Percentiles rank a stretch among this genome's conserved stretches.
These are phyloP conservation scores for Agrenia bidenticulata DNA, from an alignment of 2,888 invertebrate genomes.

Conservation along the genomic window DNA sequence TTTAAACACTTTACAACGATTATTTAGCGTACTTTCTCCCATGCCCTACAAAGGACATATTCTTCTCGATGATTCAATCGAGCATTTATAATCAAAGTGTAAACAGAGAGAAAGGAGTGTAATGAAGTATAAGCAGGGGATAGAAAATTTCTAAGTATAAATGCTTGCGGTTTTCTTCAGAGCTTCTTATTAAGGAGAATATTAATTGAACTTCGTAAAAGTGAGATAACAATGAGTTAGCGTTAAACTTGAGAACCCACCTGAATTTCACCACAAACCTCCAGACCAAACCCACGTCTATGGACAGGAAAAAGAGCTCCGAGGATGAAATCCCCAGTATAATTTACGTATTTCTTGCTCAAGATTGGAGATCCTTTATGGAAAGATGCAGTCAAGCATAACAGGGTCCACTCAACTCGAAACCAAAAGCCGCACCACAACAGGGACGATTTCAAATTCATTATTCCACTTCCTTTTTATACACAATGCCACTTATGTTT, in stretches of 20 bases:
- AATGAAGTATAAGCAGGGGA: too few species aligned
- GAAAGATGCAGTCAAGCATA: background rate
- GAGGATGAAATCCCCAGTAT: conserved; percentile 64
- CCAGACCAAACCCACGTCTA: conserved; percentile 58
- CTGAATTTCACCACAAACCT: conserved; percentile 55
- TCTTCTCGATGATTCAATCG: background rate
- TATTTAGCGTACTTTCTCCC: too few species aligned
- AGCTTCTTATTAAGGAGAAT: too few species aligned
- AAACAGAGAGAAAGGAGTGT: too few species aligned
- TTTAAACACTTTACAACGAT: too few species aligned
- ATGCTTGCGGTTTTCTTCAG: too few species aligned
- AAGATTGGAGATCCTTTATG: background rate
- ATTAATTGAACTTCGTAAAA: too few species aligned
- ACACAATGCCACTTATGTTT: background rate
- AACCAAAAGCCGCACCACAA: background rate
- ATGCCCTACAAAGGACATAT: background rate
- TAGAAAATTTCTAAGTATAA: too few species aligned
- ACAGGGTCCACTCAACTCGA: conserved; percentile 5
- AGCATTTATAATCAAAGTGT: too few species aligned
- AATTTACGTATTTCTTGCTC: conserved; percentile 44
- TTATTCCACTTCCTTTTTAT: background rate
- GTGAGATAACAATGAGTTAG: too few species aligned
- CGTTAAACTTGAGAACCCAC: conserved; percentile 39
- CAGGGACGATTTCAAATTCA: conserved; percentile 16
- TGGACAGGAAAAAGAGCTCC: conserved; percentile 72